Evolutionary conservation across 2,888 invertebrate genomes (phyloP).

Genomic region (Melieria crassipennis): DNA sequence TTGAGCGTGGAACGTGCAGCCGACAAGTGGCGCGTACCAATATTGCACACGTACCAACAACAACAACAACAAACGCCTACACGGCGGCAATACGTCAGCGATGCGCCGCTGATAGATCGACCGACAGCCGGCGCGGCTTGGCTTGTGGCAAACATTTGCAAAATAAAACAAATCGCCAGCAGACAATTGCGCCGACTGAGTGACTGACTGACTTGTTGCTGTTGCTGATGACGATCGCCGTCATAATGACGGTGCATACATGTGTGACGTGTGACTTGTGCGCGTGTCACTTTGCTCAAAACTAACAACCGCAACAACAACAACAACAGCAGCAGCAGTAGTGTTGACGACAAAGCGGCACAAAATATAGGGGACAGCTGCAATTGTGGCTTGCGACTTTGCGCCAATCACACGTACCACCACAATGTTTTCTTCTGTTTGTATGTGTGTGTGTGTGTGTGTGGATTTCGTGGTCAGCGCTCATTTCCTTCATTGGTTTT

Average conservation of each 20-base stretch:
- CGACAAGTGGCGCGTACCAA: slow-evolving; percentile 30
- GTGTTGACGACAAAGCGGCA: slow-evolving; percentile 29
- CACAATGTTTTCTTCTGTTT: neutral
- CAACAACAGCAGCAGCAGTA: slow-evolving; percentile 21
- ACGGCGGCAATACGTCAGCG: neutral
- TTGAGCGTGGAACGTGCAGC: slow-evolving; percentile 17
- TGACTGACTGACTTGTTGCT: too few species aligned
- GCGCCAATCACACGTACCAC: slow-evolving; percentile 26
- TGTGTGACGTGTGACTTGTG: neutral
- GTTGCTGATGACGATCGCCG: too few species aligned
- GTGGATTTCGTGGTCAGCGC: slow-evolving; percentile 3
- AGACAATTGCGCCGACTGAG: too few species aligned
- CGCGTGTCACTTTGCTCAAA: neutral
- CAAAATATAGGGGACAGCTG: slow-evolving; percentile 47
- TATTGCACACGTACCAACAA: slow-evolving; percentile 27
- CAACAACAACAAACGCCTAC: slow-evolving; percentile 30
- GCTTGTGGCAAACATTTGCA: too few species aligned
- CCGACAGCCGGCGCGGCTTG: too few species aligned
- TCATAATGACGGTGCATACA: neutral
- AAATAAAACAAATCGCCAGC: too few species aligned
- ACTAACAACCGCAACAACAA: slow-evolving; percentile 24
- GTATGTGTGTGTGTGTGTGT: neutral
- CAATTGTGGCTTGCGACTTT: slow-evolving; percentile 35
- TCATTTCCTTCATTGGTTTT: slow-evolving; percentile 18
- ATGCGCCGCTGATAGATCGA: too few species aligned